Evolutionary conservation across 2,797 vertebrate species (phyloP).

Genomic region (Syndactyla subalaris): DNA sequence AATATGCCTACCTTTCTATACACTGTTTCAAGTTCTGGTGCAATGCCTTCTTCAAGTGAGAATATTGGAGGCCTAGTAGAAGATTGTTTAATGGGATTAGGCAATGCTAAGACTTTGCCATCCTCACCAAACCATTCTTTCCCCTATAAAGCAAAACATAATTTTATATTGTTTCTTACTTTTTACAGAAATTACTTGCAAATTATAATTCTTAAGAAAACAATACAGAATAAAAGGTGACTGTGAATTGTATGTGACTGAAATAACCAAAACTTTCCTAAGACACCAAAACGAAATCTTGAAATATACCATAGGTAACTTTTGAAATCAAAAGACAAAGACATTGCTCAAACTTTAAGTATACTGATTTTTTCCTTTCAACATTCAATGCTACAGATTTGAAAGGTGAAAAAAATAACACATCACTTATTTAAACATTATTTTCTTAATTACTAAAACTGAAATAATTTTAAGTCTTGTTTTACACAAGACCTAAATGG

Average conservation of each 20-base stretch:
- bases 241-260: neutral
- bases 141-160: conserved; percentile 73
- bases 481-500: neutral
- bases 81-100: conserved; percentile 90
- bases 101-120: conserved; percentile 89
- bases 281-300: neutral
- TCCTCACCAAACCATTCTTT: conserved; percentile 95
- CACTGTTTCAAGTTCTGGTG: conserved; percentile 84
- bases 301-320: neutral
- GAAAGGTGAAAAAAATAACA: neutral
- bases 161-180: neutral
- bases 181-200: neutral
- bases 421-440: neutral
- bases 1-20: conserved; percentile 77
- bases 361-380: neutral
- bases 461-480: neutral
- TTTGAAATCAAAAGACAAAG: neutral
- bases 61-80: conserved; percentile 84
- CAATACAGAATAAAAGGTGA: neutral
- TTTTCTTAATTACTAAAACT: neutral
- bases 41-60: conserved; percentile 79
- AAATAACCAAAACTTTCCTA: neutral
- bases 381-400: neutral
- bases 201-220: neutral
- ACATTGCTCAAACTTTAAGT: neutral